phyloP scores from a whole-genome alignment of 1,140 invertebrate genomes.

The Zaprionus taronus region DNA sequence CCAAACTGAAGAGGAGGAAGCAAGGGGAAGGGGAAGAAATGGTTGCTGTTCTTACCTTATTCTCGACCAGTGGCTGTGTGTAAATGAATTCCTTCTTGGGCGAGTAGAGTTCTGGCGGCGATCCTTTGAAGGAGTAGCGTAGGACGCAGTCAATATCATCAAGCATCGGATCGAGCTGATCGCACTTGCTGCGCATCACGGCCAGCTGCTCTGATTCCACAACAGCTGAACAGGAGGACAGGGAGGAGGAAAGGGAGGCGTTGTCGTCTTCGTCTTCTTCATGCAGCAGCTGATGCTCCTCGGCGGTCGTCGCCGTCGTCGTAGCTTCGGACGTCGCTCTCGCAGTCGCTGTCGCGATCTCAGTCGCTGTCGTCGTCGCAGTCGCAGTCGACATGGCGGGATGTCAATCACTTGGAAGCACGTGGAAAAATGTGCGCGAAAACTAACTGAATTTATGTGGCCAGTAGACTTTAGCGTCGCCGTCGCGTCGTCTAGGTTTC shows the following conservation, averaged over 20 bases:
- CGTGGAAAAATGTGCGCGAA: constrained; percentile 29
- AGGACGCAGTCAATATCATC: constrained; percentile 43
- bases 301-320: background rate
- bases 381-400: background rate
- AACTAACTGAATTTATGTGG: constrained; percentile 8
- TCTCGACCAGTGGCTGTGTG: constrained; percentile 63
- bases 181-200: background rate
- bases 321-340: background rate
- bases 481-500: background rate
- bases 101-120: constrained; percentile 77
- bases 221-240: background rate
- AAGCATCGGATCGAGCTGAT: background rate
- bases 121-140: constrained; percentile 75
- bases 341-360: background rate
- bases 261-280: background rate
- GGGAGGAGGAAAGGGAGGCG: background rate
- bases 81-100: constrained; percentile 75
- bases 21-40: too few species aligned
- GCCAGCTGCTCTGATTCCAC: constrained; percentile 2
- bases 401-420: constrained; percentile 26
- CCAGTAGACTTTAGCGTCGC: background rate
- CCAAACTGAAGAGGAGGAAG: background rate
- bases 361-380: background rate
- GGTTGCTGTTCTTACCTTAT: constrained; percentile 63
- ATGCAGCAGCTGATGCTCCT: constrained; percentile 24